These are phyloP conservation scores for Hemicordylus capensis DNA, from an alignment of 2,113 vertebrate genomes.

Conservation along the genomic window DNA sequence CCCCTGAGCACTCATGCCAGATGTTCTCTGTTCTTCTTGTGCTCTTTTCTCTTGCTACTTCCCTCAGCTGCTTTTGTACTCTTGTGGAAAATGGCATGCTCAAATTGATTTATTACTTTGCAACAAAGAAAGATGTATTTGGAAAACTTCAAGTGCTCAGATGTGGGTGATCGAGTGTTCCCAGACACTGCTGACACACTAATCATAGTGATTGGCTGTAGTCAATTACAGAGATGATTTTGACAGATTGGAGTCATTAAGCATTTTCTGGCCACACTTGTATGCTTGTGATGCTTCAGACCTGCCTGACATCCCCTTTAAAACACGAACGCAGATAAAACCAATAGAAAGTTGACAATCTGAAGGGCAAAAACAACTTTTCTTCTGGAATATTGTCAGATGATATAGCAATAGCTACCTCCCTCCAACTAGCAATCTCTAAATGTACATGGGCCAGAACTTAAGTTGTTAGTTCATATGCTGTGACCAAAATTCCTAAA, in stretches of 20 bases:
- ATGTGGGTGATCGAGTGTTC: neutral
- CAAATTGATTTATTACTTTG: conserved; percentile 17
- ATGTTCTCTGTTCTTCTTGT: neutral
- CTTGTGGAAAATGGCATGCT: neutral
- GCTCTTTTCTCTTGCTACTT: neutral
- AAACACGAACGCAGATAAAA: neutral
- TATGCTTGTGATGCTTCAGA: neutral
- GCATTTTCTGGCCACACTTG: neutral
- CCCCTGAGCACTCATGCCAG: neutral
- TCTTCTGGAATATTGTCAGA: neutral
- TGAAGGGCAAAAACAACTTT: conserved; percentile 2
- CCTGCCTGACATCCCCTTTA: neutral
- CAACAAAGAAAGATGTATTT: neutral
- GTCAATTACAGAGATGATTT: conserved; percentile 20
- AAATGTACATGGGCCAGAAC: neutral
- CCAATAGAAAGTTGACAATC: neutral
- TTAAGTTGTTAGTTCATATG: no score
- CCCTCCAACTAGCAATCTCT: neutral
- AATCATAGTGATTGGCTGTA: conserved; percentile 12
- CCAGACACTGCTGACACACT: conserved; percentile 1
- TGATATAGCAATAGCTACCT: neutral
- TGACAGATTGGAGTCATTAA: neutral
- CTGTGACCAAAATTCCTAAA: neutral
- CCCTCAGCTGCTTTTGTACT: neutral
- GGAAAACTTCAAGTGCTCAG: neutral